Evolutionary conservation across 2,888 invertebrate species (phyloP).

Genomic region (Acrocera orbiculus): DNA sequence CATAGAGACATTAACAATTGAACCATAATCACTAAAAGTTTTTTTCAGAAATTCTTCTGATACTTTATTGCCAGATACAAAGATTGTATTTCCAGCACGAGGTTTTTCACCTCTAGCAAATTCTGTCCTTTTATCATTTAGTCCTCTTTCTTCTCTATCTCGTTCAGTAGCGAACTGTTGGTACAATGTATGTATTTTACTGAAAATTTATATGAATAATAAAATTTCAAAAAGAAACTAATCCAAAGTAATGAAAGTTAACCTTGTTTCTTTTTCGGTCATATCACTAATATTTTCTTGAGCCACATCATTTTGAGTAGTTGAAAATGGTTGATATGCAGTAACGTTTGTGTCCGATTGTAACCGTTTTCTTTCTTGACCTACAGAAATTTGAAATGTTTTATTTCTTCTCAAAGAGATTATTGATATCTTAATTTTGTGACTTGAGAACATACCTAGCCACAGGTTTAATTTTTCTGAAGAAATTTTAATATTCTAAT

Average conservation of each 20-base stretch:
- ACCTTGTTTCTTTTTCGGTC: constrained; percentile 39
- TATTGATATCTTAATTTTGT: neutral
- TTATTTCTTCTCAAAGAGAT: neutral
- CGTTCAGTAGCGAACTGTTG: constrained; percentile 56
- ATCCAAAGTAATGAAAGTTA: neutral
- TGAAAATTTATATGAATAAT: constrained; percentile 3
- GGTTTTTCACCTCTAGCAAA: constrained; percentile 34
- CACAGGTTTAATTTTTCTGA: too few species aligned
- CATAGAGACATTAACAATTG: constrained; percentile 65
- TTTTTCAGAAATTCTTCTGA: constrained; percentile 62
- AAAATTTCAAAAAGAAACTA: constrained; percentile 6
- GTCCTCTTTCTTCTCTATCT: constrained; percentile 42
- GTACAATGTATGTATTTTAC: constrained; percentile 42
- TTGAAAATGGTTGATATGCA: constrained; percentile 82
- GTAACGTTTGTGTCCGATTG: constrained; percentile 53
- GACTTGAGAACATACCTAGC: neutral
- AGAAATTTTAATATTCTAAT: too few species aligned
- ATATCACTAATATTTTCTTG: constrained; percentile 50
- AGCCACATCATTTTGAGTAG: constrained; percentile 60
- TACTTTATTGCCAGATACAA: constrained; percentile 61
- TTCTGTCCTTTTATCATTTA: constrained; percentile 33
- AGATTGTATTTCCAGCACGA: constrained; percentile 63
- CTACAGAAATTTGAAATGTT: constrained; percentile 20
- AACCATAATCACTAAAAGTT: constrained; percentile 52
- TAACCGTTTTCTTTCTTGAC: constrained; percentile 52